Evolutionary conservation across 1,140 invertebrate species (phyloP).

Genomic region (Lordiphosa collinella): DNA sequence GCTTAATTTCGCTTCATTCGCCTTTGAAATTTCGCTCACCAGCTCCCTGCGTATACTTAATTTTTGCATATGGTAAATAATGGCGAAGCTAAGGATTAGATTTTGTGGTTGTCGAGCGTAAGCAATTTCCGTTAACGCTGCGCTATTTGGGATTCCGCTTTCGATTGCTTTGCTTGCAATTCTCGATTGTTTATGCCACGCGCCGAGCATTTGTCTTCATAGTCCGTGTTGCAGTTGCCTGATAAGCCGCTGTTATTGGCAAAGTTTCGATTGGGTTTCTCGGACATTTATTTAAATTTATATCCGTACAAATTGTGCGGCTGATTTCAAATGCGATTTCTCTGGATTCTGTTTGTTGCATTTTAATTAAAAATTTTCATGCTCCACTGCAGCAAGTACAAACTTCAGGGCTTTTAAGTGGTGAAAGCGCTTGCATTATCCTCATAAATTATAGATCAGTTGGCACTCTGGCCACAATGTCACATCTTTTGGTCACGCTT

Average conservation of each 20-base stretch:
- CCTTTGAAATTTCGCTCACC: constrained; percentile 7
- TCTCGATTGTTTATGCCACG: constrained; percentile 50
- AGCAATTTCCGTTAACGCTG: constrained; percentile 56
- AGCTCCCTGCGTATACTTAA: constrained; percentile 57
- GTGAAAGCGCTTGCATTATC: constrained; percentile 23
- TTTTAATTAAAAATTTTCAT: constrained; percentile 32
- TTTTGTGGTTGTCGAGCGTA: constrained; percentile 26
- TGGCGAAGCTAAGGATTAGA: constrained; percentile 19
- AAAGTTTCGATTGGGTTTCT: constrained; percentile 51
- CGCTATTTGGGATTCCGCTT: constrained; percentile 7
- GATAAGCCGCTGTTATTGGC: constrained; percentile 66
- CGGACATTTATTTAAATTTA: constrained; percentile 64
- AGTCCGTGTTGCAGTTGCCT: constrained; percentile 13
- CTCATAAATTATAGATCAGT: constrained; percentile 23
- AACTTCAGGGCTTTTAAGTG: neutral
- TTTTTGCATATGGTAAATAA: constrained; percentile 45
- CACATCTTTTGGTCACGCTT: constrained; percentile 43
- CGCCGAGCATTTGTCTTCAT: constrained; percentile 44
- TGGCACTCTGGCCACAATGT: constrained; percentile 18
- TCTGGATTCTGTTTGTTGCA: constrained; percentile 17
- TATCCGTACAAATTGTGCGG: constrained; percentile 36
- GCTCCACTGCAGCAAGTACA: constrained; percentile 1
- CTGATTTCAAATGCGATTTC: constrained; percentile 5
- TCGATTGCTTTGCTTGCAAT: constrained; percentile 27
- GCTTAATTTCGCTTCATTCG: neutral